Evolutionary conservation across 1,140 invertebrate species (phyloP).

Genomic region (Drosophila ambigua): DNA sequence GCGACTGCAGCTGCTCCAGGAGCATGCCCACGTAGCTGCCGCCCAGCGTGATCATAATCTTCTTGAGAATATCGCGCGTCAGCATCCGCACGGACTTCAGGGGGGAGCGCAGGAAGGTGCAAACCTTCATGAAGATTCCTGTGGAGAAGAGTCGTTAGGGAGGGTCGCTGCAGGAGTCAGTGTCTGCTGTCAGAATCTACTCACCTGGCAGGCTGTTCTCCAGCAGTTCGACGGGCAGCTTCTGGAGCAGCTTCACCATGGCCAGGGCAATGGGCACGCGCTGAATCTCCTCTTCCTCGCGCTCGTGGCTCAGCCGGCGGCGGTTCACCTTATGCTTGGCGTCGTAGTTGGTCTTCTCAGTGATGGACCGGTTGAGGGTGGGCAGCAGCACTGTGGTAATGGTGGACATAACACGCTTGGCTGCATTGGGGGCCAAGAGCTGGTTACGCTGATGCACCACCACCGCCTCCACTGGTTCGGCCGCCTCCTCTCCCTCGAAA

Average conservation of each 20-base stretch:
- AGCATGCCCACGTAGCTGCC: constrained; percentile 91
- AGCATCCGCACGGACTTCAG: constrained; percentile 93
- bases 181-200: not conserved
- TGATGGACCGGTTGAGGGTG: constrained; percentile 87
- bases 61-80: constrained; percentile 94
- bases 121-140: constrained; percentile 94
- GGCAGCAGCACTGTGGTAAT: constrained; percentile 86
- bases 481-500: constrained; percentile 35
- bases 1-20: constrained; percentile 91
- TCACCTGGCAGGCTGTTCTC: constrained; percentile 90
- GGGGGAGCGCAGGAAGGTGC: constrained; percentile 94
- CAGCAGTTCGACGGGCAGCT: constrained; percentile 90
- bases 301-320: constrained; percentile 86
- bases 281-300: constrained; percentile 95
- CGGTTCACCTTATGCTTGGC: constrained; percentile 92
- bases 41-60: constrained; percentile 94
- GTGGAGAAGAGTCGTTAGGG: not conserved
- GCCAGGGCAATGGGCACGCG: constrained; percentile 96
- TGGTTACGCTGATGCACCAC: constrained; percentile 69
- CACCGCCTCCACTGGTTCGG: constrained; percentile 56
- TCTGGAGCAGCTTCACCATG: constrained; percentile 95
- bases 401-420: constrained; percentile 89
- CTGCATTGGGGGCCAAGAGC: constrained; percentile 87
- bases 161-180: too few relatives aligned
- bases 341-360: constrained; percentile 90